phyloP scores from a whole-genome alignment of 2,888 invertebrate species.

The Biston stratarius region DNA sequence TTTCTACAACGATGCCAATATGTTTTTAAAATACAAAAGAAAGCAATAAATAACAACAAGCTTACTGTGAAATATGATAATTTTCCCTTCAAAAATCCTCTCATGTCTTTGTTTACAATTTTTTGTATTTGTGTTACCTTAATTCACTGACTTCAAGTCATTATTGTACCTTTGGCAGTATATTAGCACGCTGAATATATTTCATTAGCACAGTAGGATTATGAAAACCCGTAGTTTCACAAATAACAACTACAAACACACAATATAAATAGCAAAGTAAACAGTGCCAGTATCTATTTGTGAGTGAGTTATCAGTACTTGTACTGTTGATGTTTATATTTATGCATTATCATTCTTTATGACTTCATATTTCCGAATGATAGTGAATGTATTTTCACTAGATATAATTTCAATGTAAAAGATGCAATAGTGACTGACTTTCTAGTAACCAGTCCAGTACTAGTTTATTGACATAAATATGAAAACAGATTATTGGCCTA shows the following conservation, averaged over 20 bases:
- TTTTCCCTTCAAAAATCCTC: no score
- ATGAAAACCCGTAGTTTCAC: slow-evolving; percentile 1
- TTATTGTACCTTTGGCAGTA: neutral
- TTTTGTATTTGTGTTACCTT: no score
- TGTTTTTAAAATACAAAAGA: no score
- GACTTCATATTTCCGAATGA: slow-evolving; percentile 10
- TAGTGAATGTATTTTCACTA: slow-evolving; percentile 5
- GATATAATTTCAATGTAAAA: neutral
- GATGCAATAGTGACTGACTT: neutral
- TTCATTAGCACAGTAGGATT: neutral
- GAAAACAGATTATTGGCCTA: no score
- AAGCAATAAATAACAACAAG: no score
- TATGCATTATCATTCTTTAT: slow-evolving; percentile 9
- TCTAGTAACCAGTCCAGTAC: neutral
- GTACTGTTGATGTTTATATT: slow-evolving; percentile 1
- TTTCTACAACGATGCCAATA: no score
- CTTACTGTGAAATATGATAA: no score
- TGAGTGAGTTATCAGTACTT: slow-evolving; percentile 22
- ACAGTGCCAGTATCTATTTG: slow-evolving; percentile 24
- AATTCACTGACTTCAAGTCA: no score
- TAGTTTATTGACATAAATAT: neutral
- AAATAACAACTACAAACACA: slow-evolving; percentile 6
- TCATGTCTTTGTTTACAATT: no score
- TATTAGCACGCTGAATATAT: neutral
- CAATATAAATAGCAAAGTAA: slow-evolving; percentile 29